A percentile compares a stretch with the other conserved stretches of the same genome.
These are phyloP conservation scores for Tenthredo mesomela DNA, from an alignment of 2,888 invertebrate genomes.

Conservation along the genomic window DNA sequence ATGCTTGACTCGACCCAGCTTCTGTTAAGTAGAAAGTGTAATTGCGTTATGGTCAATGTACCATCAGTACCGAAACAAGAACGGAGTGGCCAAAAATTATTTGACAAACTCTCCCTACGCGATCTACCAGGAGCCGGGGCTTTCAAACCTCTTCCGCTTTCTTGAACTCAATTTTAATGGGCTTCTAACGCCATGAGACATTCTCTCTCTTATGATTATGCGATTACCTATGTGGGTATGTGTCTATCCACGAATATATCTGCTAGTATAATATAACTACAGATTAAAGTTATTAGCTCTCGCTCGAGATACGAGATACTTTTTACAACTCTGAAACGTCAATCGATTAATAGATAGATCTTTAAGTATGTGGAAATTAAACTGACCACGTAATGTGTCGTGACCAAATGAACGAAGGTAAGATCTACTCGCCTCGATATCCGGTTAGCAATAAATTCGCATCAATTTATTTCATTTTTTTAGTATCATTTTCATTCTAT, in stretches of 20 bases:
- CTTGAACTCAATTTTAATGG: slow-evolving; percentile 4
- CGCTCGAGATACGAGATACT: not conserved
- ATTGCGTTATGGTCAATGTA: slow-evolving; percentile 36
- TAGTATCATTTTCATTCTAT: not conserved
- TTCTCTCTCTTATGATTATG: not conserved
- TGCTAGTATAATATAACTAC: too few relatives aligned
- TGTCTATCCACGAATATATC: not conserved
- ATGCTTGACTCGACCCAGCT: not conserved
- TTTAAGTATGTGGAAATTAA: not conserved
- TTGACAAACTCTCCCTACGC: not conserved
- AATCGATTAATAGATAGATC: not conserved
- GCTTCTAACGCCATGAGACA: slow-evolving; percentile 11
- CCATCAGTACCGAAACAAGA: not conserved
- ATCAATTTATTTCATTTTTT: not conserved
- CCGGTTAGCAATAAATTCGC: not conserved
- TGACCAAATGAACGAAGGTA: not conserved
- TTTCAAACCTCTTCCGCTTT: slow-evolving; percentile 13
- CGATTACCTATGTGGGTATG: not conserved
- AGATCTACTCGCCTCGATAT: not conserved
- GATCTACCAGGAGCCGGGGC: not conserved
- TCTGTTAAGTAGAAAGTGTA: slow-evolving; percentile 28
- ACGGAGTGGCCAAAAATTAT: slow-evolving; percentile 14
- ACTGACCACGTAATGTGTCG: not conserved
- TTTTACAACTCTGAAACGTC: not conserved
- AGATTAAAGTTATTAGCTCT: not conserved